Percentiles rank a stretch among this genome's conserved stretches.
Evolutionary conservation across 2,888 invertebrate genomes (phyloP).

Genomic region (Megaustenia siamemsis): DNA sequence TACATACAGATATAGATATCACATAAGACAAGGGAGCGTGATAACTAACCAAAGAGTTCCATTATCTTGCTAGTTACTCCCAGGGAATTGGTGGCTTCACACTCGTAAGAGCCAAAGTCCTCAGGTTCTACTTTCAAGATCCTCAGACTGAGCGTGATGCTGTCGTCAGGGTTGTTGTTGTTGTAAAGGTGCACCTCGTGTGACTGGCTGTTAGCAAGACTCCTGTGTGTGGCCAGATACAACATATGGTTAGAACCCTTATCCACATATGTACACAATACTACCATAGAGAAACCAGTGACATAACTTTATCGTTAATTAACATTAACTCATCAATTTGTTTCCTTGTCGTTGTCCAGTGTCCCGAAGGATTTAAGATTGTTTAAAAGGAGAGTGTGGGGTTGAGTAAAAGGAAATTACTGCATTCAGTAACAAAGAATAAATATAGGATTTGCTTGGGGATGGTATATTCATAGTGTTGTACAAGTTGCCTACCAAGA

Average conservation of each 20-base stretch:
- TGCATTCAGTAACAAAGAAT: too few relatives aligned
- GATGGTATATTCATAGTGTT: too few relatives aligned
- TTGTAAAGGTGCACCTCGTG: constrained; percentile 63
- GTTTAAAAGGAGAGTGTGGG: too few relatives aligned
- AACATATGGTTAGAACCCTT: background rate
- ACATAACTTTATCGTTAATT: too few relatives aligned
- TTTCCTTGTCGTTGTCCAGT: too few relatives aligned
- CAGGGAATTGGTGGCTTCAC: constrained; percentile 63
- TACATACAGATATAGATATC: background rate
- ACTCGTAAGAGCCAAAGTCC: constrained; percentile 66
- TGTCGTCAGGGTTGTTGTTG: constrained; percentile 61
- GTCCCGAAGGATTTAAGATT: too few relatives aligned
- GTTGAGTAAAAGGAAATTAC: too few relatives aligned
- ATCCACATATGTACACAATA: background rate
- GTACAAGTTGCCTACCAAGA: too few relatives aligned
- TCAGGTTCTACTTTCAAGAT: constrained; percentile 59
- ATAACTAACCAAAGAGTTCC: constrained; percentile 64
- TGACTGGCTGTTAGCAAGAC: constrained; percentile 58
- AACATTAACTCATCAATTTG: too few relatives aligned
- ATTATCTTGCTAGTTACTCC: constrained; percentile 59
- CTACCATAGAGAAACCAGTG: too few relatives aligned
- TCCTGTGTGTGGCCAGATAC: background rate
- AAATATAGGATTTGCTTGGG: too few relatives aligned
- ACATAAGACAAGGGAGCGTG: background rate
- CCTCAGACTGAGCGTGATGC: constrained; percentile 61